Evolutionary conservation across 2,797 vertebrate genomes (phyloP).

Genomic region (Chrysolophus pictus): DNA sequence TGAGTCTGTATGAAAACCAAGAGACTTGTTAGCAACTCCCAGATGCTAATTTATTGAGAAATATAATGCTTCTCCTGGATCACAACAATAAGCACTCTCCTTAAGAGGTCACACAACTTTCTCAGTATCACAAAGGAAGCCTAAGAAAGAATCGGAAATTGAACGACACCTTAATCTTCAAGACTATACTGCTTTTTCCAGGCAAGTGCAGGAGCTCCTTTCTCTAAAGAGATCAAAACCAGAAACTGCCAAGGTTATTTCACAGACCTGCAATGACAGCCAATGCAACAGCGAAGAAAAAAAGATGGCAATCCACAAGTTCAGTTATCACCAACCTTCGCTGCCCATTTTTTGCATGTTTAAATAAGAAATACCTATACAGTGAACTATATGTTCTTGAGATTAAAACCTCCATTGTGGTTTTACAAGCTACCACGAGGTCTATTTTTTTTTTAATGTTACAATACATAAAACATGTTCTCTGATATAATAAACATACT

Average conservation of each 20-base stretch:
- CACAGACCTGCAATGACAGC: background rate
- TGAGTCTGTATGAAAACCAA: background rate
- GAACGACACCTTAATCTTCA: background rate
- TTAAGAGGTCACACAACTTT: background rate
- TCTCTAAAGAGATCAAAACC: background rate
- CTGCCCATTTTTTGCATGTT: background rate
- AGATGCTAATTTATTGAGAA: background rate
- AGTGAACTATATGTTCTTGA: background rate
- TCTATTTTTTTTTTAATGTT: background rate
- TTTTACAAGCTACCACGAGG: background rate
- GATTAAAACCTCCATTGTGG: background rate
- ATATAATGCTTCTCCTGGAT: background rate
- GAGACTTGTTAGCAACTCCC: background rate
- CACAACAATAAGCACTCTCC: fast-evolving
- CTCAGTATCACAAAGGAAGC: background rate
- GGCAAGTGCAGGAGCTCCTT: background rate
- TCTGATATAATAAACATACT: background rate
- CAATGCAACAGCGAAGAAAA: background rate
- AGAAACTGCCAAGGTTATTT: background rate
- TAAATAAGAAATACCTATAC: background rate
- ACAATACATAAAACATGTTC: background rate
- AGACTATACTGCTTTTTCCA: background rate
- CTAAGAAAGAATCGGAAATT: background rate
- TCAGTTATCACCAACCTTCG: background rate
- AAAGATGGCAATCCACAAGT: background rate